Percentiles rank a stretch among this genome's conserved stretches.
Evolutionary conservation across 2,888 invertebrate species (phyloP).

Genomic region (Silvanus unidentatus): DNA sequence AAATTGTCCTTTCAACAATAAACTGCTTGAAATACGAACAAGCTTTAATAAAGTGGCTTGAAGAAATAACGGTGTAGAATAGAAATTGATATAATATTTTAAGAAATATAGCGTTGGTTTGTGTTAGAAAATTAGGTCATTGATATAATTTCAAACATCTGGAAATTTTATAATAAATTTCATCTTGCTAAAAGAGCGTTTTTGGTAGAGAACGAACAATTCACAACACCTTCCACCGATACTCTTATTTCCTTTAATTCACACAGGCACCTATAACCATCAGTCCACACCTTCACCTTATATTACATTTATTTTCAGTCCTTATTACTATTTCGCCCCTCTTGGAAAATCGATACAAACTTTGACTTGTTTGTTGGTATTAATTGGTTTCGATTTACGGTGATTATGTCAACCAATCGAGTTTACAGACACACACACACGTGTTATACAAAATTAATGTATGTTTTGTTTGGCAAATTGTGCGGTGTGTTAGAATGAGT

Average conservation of each 20-base stretch:
- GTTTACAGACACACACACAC: no score
- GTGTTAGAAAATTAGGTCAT: conserved; percentile 7
- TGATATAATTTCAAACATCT: conserved; percentile 11
- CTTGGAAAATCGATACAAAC: neutral
- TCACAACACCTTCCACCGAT: no score
- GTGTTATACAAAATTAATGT: no score
- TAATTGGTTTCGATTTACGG: conserved; percentile 7
- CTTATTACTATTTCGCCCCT: neutral
- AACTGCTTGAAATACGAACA: no score
- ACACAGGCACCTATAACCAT: neutral
- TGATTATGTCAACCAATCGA: conserved; percentile 1
- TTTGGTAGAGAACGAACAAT: neutral
- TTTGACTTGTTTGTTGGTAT: conserved; percentile 4
- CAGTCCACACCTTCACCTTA: neutral
- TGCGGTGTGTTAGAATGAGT: no score
- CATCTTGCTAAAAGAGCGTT: neutral
- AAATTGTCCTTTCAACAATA: no score
- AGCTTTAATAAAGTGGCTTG: no score
- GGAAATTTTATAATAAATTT: conserved; percentile 16
- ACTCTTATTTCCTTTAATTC: neutral
- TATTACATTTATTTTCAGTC: no score
- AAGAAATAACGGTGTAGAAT: no score
- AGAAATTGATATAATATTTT: no score
- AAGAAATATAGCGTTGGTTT: conserved; percentile 11
- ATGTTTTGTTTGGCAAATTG: no score